Conservation (phyloP, 2,888 invertebrate genomes). For the Rambutsinella grinnellia region DNA sequence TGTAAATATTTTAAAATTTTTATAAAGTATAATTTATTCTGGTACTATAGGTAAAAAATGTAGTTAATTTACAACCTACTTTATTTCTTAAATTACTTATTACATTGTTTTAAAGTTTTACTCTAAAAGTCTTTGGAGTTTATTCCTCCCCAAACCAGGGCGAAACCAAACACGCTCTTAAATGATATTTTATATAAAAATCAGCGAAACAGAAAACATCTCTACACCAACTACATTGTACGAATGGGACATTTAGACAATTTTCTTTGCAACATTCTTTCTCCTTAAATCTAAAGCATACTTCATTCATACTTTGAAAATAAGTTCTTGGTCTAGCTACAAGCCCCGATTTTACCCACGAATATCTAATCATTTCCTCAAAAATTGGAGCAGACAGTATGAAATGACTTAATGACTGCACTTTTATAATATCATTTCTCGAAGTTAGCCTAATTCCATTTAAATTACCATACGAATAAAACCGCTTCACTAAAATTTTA, state of each 20-base stretch:
- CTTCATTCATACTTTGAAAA: constrained; percentile 15
- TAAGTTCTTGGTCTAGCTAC: background rate
- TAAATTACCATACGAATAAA: background rate
- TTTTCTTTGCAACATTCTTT: background rate
- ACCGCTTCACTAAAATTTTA: constrained; percentile 8
- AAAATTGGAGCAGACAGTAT: constrained; percentile 14
- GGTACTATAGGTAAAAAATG: too few relatives aligned
- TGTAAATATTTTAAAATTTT: too few relatives aligned
- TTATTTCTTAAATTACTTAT: too few relatives aligned
- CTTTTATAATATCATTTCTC: background rate
- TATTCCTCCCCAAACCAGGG: too few relatives aligned
- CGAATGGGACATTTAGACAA: background rate
- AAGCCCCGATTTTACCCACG: constrained; percentile 7
- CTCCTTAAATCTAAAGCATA: constrained; percentile 1
- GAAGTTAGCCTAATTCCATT: background rate
- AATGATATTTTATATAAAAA: background rate
- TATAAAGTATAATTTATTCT: too few relatives aligned
- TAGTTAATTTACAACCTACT: too few relatives aligned
- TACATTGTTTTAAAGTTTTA: too few relatives aligned
- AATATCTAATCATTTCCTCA: constrained; percentile 15
- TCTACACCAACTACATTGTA: constrained; percentile 1
- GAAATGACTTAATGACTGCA: constrained; percentile 18
- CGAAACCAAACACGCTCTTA: too few relatives aligned
- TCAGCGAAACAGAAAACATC: background rate
- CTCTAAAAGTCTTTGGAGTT: too few relatives aligned